Conservation (phyloP, 2,113 vertebrate genomes). For the Tragelaphus imberbis region DNA sequence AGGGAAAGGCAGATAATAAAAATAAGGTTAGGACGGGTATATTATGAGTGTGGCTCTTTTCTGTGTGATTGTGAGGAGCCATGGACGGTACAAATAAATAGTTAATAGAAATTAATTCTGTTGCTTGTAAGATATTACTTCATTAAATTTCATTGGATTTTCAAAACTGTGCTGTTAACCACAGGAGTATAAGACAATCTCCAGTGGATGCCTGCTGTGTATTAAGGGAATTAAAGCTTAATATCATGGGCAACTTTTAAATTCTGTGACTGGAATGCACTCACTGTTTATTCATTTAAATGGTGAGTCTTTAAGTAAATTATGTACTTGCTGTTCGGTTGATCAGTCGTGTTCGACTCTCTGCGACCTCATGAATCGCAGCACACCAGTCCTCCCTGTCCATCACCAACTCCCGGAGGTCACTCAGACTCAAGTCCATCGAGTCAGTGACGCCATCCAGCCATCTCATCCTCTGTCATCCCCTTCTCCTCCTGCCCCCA, state of each 20-base stretch:
- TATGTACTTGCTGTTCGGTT: not conserved
- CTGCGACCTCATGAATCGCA: not conserved
- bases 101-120: conserved; percentile 30
- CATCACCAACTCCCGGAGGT: not conserved
- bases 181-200: not conserved
- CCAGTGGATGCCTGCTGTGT: not conserved
- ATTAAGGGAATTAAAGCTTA: not conserved
- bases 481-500: not conserved
- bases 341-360: accelerated
- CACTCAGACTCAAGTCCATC: accelerated
- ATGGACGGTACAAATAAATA: not conserved
- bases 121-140: not conserved
- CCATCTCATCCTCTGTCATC: not conserved
- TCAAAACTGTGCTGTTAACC: not conserved
- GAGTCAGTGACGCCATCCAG: not conserved
- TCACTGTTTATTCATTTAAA: not conserved
- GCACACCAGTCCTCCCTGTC: accelerated
- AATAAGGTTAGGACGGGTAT: not conserved
- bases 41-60: not conserved
- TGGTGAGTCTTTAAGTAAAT: not conserved
- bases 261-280: not conserved
- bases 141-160: not conserved
- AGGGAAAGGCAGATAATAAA: not conserved
- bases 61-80: not conserved
- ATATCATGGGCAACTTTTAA: not conserved